Evolutionary conservation across 1,140 invertebrate genomes (phyloP).

Genomic region (Polyergus mexicanus): DNA sequence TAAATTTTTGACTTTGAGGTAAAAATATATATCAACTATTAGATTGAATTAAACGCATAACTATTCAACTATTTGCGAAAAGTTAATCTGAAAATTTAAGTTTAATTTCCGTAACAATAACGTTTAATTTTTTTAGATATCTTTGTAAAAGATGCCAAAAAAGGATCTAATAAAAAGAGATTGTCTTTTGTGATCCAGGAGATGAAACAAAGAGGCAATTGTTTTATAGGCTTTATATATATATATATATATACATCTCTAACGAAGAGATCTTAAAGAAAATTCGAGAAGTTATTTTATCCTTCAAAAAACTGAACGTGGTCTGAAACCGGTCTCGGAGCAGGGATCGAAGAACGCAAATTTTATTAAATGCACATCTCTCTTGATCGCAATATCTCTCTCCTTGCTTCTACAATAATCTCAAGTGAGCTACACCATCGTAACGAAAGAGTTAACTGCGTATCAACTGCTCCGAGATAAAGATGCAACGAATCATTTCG

Average conservation of each 20-base stretch:
- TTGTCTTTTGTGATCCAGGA: background rate
- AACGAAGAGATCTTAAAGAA: conserved; percentile 22
- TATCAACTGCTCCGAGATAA: conserved; percentile 1
- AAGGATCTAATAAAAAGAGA: background rate
- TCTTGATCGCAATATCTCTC: conserved; percentile 25
- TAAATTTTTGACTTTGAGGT: background rate
- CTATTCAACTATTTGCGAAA: background rate
- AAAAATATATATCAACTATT: background rate
- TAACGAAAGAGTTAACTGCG: background rate
- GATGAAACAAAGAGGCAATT: background rate
- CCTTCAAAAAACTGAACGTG: background rate
- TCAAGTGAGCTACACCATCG: background rate
- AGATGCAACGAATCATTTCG: background rate
- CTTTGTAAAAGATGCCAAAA: background rate
- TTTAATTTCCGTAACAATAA: conserved; percentile 6
- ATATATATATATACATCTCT: too few species aligned
- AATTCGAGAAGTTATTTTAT: conserved; percentile 6
- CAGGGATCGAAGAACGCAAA: conserved; percentile 28
- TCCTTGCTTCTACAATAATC: conserved; percentile 1
- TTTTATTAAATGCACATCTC: conserved; percentile 24
- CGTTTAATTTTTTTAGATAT: background rate
- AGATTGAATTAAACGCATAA: background rate
- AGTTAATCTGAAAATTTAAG: background rate
- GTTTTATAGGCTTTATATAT: too few species aligned
- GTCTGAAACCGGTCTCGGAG: conserved; percentile 23